Conservation (phyloP, 2,888 invertebrate species). For the Hoplodrina blanda region DNA sequence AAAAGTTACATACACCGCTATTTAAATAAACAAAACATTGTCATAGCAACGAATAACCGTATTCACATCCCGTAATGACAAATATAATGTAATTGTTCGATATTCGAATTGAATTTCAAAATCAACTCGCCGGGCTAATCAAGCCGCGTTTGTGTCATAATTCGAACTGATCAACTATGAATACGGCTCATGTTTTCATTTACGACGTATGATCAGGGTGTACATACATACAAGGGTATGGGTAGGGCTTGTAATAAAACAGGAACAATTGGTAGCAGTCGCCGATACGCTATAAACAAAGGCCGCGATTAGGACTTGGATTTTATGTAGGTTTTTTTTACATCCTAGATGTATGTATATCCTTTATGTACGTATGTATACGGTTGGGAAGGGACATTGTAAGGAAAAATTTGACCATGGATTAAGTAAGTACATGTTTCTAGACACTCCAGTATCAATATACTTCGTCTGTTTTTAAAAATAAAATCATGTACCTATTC, state of each 20-base stretch:
- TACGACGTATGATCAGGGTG: slow-evolving; percentile 5
- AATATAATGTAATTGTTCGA: slow-evolving; percentile 21
- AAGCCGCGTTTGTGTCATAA: slow-evolving; percentile 32
- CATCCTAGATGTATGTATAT: not conserved
- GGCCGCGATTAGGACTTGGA: slow-evolving; percentile 13
- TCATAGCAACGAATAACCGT: not conserved
- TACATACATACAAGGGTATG: not conserved
- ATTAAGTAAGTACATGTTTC: too few species aligned
- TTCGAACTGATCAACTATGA: slow-evolving; percentile 34
- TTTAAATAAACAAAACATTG: not conserved
- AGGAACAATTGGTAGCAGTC: not conserved
- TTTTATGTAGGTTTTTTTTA: slow-evolving; percentile 22
- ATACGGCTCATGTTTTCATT: slow-evolving; percentile 33
- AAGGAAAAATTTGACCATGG: too few species aligned
- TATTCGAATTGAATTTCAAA: slow-evolving; percentile 30
- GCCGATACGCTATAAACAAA: slow-evolving; percentile 29
- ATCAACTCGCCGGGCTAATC: slow-evolving; percentile 37
- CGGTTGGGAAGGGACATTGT: too few species aligned
- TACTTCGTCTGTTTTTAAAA: too few species aligned
- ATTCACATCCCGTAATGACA: slow-evolving; percentile 19
- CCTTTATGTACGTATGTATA: too few species aligned
- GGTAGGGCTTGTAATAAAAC: slow-evolving; percentile 3
- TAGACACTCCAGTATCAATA: too few species aligned
- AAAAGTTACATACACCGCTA: not conserved
- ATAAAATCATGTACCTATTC: too few species aligned